Percentiles rank a stretch among this genome's conserved stretches.
Conservation (phyloP, 2,113 vertebrate genomes). For the Heterotilapia buettikoferi region DNA sequence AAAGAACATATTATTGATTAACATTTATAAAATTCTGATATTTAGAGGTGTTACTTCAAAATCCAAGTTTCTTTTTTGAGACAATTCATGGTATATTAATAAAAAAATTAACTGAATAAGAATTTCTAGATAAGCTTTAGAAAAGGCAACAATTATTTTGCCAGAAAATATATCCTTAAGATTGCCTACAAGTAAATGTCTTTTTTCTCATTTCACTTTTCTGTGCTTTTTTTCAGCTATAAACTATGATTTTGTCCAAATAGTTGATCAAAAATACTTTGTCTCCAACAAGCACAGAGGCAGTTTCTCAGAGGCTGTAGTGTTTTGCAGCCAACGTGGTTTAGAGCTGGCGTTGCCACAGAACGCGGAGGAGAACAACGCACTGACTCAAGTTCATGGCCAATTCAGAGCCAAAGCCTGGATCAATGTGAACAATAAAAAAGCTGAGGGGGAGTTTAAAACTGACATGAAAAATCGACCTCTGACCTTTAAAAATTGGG, state of each 20-base stretch:
- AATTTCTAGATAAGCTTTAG: background rate
- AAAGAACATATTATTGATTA: background rate
- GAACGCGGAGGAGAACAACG: conserved; percentile 1
- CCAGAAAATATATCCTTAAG: background rate
- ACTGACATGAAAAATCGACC: background rate
- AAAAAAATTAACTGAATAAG: background rate
- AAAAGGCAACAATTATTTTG: background rate
- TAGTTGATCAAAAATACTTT: conserved; percentile 21
- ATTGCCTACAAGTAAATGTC: background rate
- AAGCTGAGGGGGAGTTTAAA: background rate
- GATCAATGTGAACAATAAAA: conserved; percentile 6
- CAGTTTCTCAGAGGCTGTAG: background rate
- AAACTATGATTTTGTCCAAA: background rate
- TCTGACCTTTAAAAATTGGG: conserved; percentile 31
- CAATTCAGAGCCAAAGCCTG: background rate
- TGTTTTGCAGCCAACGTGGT: conserved; percentile 1
- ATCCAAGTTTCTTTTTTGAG: background rate
- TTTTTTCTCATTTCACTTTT: background rate
- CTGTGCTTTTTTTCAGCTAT: background rate
- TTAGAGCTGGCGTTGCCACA: conserved; percentile 24
- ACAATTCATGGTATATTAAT: background rate
- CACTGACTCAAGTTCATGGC: background rate
- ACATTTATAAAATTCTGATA: background rate
- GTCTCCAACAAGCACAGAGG: conserved; percentile 13
- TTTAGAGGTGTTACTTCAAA: background rate